phyloP scores from a whole-genome alignment of 2,113 vertebrate genomes.

The Marmota monax region DNA sequence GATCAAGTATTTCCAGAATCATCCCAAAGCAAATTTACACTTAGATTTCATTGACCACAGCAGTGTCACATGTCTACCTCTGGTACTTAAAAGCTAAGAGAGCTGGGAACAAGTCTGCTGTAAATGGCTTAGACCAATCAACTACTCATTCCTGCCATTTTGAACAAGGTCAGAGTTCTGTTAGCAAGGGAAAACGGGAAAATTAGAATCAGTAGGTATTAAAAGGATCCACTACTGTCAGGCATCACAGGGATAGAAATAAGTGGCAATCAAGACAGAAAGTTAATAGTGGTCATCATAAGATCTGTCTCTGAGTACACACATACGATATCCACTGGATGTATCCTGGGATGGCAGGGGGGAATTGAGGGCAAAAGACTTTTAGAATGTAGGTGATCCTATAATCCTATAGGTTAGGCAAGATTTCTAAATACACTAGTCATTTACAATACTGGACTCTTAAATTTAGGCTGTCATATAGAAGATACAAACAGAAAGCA shows the following conservation, averaged over 20 bases:
- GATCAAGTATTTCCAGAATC: background rate
- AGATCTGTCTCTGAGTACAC: background rate
- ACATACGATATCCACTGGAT: background rate
- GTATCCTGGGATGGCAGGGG: background rate
- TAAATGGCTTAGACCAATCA: background rate
- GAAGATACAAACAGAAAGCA: background rate
- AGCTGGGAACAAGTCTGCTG: background rate
- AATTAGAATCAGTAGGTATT: background rate
- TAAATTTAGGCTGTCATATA: background rate
- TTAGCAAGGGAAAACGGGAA: background rate
- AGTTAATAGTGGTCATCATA: background rate
- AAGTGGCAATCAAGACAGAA: background rate
- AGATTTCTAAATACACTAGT: background rate
- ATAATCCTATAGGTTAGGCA: background rate
- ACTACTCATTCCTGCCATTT: background rate
- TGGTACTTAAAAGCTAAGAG: background rate
- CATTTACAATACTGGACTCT: background rate
- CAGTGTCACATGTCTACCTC: background rate
- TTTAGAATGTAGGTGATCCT: background rate
- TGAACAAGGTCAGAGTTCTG: background rate
- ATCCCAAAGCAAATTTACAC: background rate
- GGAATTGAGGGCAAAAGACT: background rate
- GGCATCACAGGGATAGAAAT: background rate
- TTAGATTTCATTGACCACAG: background rate
- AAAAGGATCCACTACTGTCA: background rate